phyloP scores from a whole-genome alignment of 2,888 invertebrate species.

The Myathropa florea region DNA sequence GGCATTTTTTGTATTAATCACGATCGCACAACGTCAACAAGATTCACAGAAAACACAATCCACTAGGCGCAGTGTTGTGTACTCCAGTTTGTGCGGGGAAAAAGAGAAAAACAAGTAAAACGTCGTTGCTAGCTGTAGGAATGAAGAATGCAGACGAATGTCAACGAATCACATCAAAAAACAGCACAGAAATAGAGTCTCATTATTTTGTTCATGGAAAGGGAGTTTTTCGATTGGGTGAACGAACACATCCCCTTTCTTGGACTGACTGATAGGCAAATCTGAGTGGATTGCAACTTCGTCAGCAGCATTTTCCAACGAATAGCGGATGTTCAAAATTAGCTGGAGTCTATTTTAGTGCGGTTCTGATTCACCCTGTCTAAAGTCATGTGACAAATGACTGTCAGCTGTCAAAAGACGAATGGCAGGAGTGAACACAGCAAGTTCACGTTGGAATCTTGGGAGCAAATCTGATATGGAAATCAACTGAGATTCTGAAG shows the following conservation, averaged over 20 bases:
- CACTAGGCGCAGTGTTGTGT: too few species aligned
- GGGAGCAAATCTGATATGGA: background rate
- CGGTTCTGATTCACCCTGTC: background rate
- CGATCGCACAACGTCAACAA: background rate
- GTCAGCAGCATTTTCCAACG: background rate
- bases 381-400: background rate
- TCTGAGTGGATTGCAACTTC: background rate
- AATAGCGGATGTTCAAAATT: background rate
- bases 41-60: background rate
- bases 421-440: background rate
- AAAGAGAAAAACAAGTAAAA: background rate
- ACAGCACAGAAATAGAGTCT: background rate
- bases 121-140: too few species aligned
- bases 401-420: background rate
- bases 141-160: background rate
- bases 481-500: background rate
- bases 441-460: background rate
- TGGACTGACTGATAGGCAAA: background rate
- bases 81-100: too few species aligned
- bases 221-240: too few species aligned
- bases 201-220: too few species aligned
- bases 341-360: background rate
- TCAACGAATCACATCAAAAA: background rate
- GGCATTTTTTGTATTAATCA: background rate
- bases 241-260: too few species aligned